phyloP scores from a whole-genome alignment of 2,113 vertebrate genomes.

The Mugil cephalus region DNA sequence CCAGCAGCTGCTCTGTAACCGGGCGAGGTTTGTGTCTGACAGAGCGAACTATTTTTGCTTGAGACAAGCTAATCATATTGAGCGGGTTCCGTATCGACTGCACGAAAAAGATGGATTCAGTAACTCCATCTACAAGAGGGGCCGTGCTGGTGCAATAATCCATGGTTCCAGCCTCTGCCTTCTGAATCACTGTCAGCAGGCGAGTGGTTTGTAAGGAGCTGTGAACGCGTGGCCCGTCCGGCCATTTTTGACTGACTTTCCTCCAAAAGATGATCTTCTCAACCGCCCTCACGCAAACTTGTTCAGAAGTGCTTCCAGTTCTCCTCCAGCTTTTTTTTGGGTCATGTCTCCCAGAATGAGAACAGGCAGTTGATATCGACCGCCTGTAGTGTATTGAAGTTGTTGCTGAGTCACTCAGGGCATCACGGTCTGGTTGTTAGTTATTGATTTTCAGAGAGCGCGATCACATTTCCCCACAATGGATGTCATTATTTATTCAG shows the following conservation, averaged over 20 bases:
- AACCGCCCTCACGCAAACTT: conserved; percentile 31
- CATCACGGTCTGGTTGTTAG: conserved; percentile 72
- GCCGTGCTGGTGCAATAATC: conserved; percentile 36
- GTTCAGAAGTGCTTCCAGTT: conserved; percentile 45
- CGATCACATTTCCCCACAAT: conserved; percentile 79
- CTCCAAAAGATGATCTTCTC: conserved; percentile 31
- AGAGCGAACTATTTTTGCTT: conserved; percentile 29
- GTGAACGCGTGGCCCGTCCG: conserved; percentile 38
- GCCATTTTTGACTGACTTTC: conserved; percentile 41
- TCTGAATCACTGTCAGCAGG: conserved; percentile 48
- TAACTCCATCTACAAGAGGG: conserved; percentile 33
- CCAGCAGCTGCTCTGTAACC: conserved; percentile 19
- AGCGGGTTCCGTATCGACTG: conserved; percentile 35
- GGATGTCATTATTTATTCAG: conserved; percentile 81
- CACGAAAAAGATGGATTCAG: conserved; percentile 30
- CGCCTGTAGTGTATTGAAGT: conserved; percentile 68
- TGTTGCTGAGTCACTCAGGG: conserved; percentile 80
- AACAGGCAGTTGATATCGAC: conserved; percentile 68
- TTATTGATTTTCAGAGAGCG: conserved; percentile 79
- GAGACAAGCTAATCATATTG: conserved; percentile 16
- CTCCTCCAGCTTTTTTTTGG: conserved; percentile 23
- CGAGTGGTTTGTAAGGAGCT: conserved; percentile 37
- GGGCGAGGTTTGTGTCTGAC: conserved; percentile 16
- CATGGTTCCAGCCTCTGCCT: conserved; percentile 38
- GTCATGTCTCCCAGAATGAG: conserved; percentile 53